Conservation (phyloP, 1,140 invertebrate genomes). For the Periplaneta americana region DNA sequence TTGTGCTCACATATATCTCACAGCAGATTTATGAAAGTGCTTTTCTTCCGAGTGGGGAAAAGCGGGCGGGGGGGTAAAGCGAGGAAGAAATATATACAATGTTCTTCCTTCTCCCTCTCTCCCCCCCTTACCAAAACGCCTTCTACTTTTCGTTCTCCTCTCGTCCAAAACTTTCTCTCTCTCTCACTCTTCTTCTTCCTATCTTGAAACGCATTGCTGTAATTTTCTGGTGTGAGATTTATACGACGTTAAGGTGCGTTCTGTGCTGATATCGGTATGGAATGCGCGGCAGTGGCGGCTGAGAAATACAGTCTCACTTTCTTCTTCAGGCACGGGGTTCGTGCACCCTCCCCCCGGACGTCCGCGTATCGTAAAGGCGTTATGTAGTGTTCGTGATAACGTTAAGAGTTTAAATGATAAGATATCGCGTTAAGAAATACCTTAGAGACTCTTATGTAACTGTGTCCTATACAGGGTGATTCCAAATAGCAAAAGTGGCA, state of each 20-base stretch:
- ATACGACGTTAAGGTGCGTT: constrained; percentile 44
- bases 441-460: no score
- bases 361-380: no score
- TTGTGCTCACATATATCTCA: constrained; percentile 81
- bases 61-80: constrained; percentile 23
- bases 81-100: constrained; percentile 35
- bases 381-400: no score
- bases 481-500: no score
- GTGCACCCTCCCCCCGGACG: no score
- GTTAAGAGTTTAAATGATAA: no score
- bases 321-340: background rate
- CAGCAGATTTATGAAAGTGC: constrained; percentile 82
- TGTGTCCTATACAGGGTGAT: no score
- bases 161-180: background rate
- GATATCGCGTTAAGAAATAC: no score
- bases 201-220: constrained; percentile 35
- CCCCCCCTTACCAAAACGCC: background rate
- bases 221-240: constrained; percentile 44
- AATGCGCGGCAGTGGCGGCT: background rate
- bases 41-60: constrained; percentile 46
- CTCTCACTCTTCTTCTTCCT: constrained; percentile 7
- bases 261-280: constrained; percentile 25
- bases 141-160: background rate
- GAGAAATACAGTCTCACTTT: no score
- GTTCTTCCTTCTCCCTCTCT: constrained; percentile 21